Evolutionary conservation across 2,797 vertebrate genomes (phyloP), one percentile per base, ranked within the genome.

Genomic region (Odontamblyopus lacepedii): DNA sequence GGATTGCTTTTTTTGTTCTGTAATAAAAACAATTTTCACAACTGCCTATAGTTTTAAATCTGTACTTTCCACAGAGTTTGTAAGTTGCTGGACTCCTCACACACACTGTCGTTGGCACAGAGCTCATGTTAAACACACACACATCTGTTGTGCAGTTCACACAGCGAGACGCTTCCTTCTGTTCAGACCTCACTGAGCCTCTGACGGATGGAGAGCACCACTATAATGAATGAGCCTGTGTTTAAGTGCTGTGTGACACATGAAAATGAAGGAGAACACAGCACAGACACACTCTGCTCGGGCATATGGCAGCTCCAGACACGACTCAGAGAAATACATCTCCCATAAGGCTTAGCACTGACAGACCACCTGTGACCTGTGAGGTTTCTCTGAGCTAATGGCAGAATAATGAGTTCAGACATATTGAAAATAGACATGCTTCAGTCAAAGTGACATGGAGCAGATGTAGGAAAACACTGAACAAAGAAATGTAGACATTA

Each of bases 171-270:
- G 30, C 6, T 63, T 63, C 61, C 61, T 63, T 63, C 61, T 63
- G 61, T 63, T 63, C 61, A 63, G 61, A 63, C 61, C 61, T 61
- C 59, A 32, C 59, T 38, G 61, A 63, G 32, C 32, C 16, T 18
- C 32, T 35, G 61, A 63, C 32, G 61, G 61, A 63, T 63, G 61
- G 61, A 38, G 61, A 63, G 61, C 61, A 4, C 29, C 29, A 18
- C 61, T 3, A 38, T 63, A 35, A 63, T 38, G 61, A 38, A 35
- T 38, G 61, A n/a, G 30, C 57, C 61, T 63, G 30, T 63, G 61
- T 30, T 61, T 32, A 61, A 61, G 30, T 62, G 60, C 60, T n/a
- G 60, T 11, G 60, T n/a, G 60, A 62, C 60, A 62, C 29, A n/a
- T n/a, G 60, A n/a, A 35, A 62, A 35, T 62, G 29, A 62, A 62